Base-by-base conservation (phyloP, 2,888 invertebrate species). In the Oscheius sp. region DNA sequence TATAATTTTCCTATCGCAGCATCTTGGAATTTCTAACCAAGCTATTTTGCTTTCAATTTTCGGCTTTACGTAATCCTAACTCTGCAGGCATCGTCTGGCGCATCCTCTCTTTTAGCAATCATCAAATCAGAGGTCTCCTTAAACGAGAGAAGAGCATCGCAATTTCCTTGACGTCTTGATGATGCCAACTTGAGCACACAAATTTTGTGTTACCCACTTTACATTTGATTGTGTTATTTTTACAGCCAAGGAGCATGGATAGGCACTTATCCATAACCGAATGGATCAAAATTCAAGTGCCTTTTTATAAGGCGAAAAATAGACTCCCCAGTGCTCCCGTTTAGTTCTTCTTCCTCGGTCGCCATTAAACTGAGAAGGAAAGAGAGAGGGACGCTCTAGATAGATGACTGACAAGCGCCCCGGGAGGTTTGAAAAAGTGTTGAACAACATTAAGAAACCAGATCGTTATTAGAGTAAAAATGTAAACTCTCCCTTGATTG, bases 391-490 rank as follows among this genome's bases (percentile, higher is more conserved):
- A 37, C 15, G 37, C 37, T 37, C 37, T 37, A 37, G 48, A 48
- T 20, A 23, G 48, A 48, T 48, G 48, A 48, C 48, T 48, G 48
- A 48, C 48, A 48, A 48, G 10, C 48, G 15, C 48, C 48, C 48
- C 48, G 23, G 20, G 48, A 20, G 48, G 15, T 23, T 48, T 48
- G 23, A 48, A 20, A 48, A 48, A 48, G 25, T n/a, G n/a, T n/a
- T n/a, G n/a, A n/a, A n/a, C n/a, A n/a, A n/a, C n/a, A n/a, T n/a
- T n/a, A n/a, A n/a, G n/a, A n/a, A n/a, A n/a, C n/a, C n/a, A n/a
- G n/a, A n/a, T n/a, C n/a, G n/a, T n/a, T n/a, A n/a, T n/a, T n/a
- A n/a, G n/a, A n/a, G n/a, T n/a, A n/a, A n/a, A n/a, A n/a, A n/a
- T n/a, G n/a, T n/a, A n/a, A n/a, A n/a, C n/a, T n/a, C n/a, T n/a